phyloP scores from a whole-genome alignment of 2,797 vertebrate species.

The Sebastes nivosus region DNA sequence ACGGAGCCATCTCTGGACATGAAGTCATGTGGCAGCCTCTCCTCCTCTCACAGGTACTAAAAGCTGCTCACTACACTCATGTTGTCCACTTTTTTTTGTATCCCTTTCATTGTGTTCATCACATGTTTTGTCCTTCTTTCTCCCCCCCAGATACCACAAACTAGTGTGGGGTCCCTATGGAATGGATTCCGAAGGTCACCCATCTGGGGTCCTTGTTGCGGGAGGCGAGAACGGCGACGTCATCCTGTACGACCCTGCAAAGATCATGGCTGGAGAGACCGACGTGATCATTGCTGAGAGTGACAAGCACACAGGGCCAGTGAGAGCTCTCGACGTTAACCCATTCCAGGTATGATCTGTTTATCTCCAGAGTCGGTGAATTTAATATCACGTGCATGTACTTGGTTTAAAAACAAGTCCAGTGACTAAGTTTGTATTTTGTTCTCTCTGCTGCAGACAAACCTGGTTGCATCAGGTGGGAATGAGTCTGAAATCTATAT shows the following conservation, averaged over 20 bases:
- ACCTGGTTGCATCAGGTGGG: constrained; percentile 95
- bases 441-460: constrained; percentile 79
- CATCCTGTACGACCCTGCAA: constrained; percentile 93
- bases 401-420: background rate
- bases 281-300: constrained; percentile 93
- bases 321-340: constrained; percentile 94
- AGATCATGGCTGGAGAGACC: constrained; percentile 88
- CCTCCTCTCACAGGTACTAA: constrained; percentile 89
- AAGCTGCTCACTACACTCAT: background rate
- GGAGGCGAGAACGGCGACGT: constrained; percentile 95
- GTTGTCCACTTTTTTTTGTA: too few species aligned
- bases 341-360: constrained; percentile 88
- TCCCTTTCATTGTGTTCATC: background rate
- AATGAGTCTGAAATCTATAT: constrained; percentile 99
- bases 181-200: constrained; percentile 74
- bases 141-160: constrained; percentile 90
- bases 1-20: constrained; percentile 91
- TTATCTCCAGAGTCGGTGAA: background rate
- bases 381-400: background rate
- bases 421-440: background rate
- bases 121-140: background rate
- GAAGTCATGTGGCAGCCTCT: constrained; percentile 91
- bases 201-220: constrained; percentile 91
- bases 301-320: constrained; percentile 91
- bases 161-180: constrained; percentile 93